These are phyloP conservation scores for Athene noctua DNA, from an alignment of 2,113 vertebrate species.

Conservation along the genomic window DNA sequence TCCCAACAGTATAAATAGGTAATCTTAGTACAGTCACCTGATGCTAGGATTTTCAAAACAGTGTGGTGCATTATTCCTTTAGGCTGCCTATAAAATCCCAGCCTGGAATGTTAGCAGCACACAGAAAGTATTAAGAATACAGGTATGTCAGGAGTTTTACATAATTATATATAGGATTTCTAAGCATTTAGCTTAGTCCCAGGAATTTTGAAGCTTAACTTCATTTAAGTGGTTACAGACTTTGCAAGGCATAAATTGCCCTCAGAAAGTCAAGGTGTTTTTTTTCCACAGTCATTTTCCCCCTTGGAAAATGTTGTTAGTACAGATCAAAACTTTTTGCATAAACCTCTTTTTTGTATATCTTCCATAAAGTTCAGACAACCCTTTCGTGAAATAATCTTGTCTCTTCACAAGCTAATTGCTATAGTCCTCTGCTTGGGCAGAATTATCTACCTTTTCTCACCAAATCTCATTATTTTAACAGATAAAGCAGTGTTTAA, in stretches of 20 bases:
- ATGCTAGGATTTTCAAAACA: not conserved
- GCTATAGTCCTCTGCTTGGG: not conserved
- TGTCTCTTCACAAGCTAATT: not conserved
- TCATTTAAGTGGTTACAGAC: not conserved
- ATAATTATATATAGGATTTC: constrained; percentile 5
- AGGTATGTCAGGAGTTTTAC: not conserved
- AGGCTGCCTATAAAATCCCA: not conserved
- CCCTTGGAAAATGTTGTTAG: not conserved
- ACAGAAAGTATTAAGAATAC: not conserved
- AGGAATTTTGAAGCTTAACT: constrained; percentile 5
- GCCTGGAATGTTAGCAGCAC: not conserved
- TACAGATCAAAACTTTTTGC: not conserved
- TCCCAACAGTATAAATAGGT: not conserved
- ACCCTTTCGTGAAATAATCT: not conserved
- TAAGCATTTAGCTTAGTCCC: not conserved
- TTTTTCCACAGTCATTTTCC: not conserved
- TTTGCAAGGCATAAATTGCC: not conserved
- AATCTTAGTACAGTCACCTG: not conserved
- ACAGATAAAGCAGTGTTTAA: not conserved
- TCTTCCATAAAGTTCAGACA: not conserved
- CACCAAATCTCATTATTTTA: constrained; percentile 27
- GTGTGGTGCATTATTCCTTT: not conserved
- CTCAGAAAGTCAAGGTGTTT: not conserved
- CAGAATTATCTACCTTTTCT: not conserved
- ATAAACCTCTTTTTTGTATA: not conserved